phyloP scores from a whole-genome alignment of 2,797 vertebrate genomes.

The Megaceryle alcyon region DNA sequence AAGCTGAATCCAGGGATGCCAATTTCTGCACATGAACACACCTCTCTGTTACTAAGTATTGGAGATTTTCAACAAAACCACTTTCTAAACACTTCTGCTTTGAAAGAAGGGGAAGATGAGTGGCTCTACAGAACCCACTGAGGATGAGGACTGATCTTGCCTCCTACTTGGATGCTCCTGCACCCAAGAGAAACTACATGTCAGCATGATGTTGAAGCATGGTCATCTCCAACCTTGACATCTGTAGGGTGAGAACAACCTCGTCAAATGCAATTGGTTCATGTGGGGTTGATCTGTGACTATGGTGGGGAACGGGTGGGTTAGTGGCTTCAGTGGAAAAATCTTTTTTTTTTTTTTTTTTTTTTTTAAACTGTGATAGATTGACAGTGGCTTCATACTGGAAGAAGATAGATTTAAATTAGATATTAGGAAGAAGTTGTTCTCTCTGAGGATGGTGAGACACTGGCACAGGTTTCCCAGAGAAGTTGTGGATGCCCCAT shows the following conservation, averaged over 20 bases:
- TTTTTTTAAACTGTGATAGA: neutral
- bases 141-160: neutral
- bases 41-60: neutral
- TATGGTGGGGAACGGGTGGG: neutral
- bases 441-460: too few species aligned
- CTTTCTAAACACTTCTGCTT: neutral
- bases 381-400: too few species aligned
- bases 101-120: neutral
- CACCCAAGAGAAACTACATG: too few species aligned
- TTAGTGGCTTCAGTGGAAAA: neutral
- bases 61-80: neutral
- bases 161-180: neutral
- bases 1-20: neutral
- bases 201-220: rapidly evolving
- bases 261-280: neutral
- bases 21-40: neutral
- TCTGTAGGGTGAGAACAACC: neutral
- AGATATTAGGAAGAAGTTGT: too few species aligned
- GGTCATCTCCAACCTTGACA: neutral
- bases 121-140: neutral
- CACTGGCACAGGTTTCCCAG: too few species aligned
- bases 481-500: too few species aligned
- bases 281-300: too few species aligned
- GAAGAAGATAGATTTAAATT: too few species aligned
- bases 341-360: too few species aligned